A percentile compares a stretch with the other conserved stretches of the same genome.
These are phyloP conservation scores for Amia ocellicauda DNA, from an alignment of 2,113 vertebrate genomes.

Conservation along the genomic window DNA sequence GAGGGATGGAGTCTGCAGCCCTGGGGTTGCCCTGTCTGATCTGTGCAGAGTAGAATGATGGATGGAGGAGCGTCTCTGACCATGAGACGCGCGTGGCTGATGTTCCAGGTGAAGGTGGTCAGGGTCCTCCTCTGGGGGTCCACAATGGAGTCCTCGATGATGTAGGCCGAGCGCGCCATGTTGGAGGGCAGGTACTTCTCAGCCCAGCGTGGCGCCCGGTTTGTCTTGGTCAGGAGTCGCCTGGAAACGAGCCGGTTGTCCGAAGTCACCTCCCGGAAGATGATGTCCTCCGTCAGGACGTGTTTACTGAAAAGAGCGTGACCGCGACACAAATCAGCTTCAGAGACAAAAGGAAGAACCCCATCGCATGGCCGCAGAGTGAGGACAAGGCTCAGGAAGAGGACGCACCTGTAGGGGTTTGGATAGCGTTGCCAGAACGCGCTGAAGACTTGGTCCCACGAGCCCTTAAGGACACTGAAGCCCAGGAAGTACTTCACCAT, in stretches of 20 bases:
- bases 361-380: background rate
- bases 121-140: conserved; percentile 88
- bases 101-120: conserved; percentile 95
- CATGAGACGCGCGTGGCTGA: conserved; percentile 90
- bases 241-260: conserved; percentile 90
- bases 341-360: too few relatives aligned
- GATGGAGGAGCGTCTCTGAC: conserved; percentile 54
- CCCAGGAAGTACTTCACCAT: conserved; percentile 92
- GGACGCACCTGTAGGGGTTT: conserved; percentile 85
- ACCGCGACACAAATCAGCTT: background rate
- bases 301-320: conserved; percentile 76
- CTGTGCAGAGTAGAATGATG: too few relatives aligned
- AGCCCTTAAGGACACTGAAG: conserved; percentile 78
- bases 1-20: too few relatives aligned
- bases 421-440: conserved; percentile 95
- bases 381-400: too few relatives aligned
- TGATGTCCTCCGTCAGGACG: conserved; percentile 93
- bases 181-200: conserved; percentile 88
- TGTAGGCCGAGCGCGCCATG: conserved; percentile 86
- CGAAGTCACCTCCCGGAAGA: conserved; percentile 89
- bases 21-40: too few relatives aligned
- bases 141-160: conserved; percentile 94
- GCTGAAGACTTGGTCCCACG: conserved; percentile 94
- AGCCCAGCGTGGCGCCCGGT: conserved; percentile 88
- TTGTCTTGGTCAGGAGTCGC: conserved; percentile 95